Evolutionary conservation across 2,797 vertebrate genomes (phyloP), one percentile per base, ranked within the genome.

Genomic region (Chaetodon trifasciatus): DNA sequence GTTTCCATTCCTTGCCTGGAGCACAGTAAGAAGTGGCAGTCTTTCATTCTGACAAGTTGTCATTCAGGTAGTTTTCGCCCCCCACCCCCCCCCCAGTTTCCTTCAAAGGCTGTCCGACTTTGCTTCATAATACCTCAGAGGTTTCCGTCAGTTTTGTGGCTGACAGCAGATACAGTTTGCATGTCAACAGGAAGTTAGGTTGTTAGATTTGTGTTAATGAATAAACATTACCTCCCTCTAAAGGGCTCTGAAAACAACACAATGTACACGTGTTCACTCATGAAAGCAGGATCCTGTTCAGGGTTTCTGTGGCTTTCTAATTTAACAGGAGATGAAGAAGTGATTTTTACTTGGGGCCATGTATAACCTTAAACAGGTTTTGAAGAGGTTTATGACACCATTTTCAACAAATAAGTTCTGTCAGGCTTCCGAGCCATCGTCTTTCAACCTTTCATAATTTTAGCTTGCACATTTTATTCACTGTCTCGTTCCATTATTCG

Each of bases 11-110:
- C 73, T 86, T 46, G 82, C 90, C 91, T 79, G 61, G 21, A 93
- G 94, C 93, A 83, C 93, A 93, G 89, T 88, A 82, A 86, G 82
- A 92, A 91, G 92, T 78, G 86, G 86, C 89, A 91, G 85, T 92
- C 90, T 93, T 94, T 91, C 84, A 87, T 93, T 93, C 92, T 94
- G 94, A 95, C 94, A 95, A 93, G 86, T 93, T 95, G 93, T 95
- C 93, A 95, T 93, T 95, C 92, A 88, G 74, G 77, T 88, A 79
- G 79, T 86, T 81, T 72, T 79, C 44, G 76, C 62, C 83, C 61
- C 69, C 32, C n/a, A 2, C 28, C 21, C 23, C 57, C 24, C 5
- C 37, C 35, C 23, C 63, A 68, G 75, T 83, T 89, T 83, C 40
- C 66, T 86, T 89, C 71, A 86, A 87, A 90, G 81, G 40, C 79